phyloP scores from a whole-genome alignment of 2,113 vertebrate species.

The Paracanthobrama guichenoti region DNA sequence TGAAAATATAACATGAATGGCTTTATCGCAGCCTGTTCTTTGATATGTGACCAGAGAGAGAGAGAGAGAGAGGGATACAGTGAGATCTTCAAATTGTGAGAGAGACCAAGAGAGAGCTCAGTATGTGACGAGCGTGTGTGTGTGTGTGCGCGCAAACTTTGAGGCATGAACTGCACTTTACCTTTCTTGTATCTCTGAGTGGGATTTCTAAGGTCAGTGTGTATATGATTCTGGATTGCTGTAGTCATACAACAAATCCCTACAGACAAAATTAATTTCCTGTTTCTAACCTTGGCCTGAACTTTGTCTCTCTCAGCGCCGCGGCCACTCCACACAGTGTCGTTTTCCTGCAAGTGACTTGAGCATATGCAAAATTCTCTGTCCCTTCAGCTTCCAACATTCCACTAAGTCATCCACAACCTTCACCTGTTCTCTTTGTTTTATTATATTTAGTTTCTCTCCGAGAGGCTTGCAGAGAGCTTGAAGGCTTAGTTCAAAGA shows the following conservation, averaged over 20 bases:
- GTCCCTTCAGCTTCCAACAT: not conserved
- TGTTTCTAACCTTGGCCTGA: slow-evolving; percentile 76
- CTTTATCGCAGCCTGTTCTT: not conserved
- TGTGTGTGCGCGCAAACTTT: not conserved
- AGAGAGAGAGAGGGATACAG: not conserved
- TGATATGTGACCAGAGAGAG: not conserved
- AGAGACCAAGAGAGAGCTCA: not conserved
- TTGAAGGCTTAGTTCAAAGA: not conserved
- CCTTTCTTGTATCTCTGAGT: slow-evolving; percentile 24
- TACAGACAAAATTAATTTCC: slow-evolving; percentile 74
- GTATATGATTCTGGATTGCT: slow-evolving; percentile 39
- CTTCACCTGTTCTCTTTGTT: not conserved
- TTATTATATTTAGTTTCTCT: not conserved
- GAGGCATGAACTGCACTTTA: slow-evolving; percentile 32
- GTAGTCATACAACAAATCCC: slow-evolving; percentile 67
- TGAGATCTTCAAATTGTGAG: not conserved
- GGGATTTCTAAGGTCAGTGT: slow-evolving; percentile 30
- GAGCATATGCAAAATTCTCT: not conserved
- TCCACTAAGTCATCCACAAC: not conserved
- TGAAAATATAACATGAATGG: slow-evolving; percentile 40
- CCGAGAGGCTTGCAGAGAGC: not conserved
- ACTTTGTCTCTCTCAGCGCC: slow-evolving; percentile 55
- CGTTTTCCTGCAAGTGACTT: slow-evolving; percentile 1
- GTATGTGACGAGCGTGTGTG: slow-evolving; percentile 26
- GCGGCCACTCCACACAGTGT: slow-evolving; percentile 41